phyloP scores from a whole-genome alignment of 2,888 invertebrate species.

The Acanthoscelides obtectus region DNA sequence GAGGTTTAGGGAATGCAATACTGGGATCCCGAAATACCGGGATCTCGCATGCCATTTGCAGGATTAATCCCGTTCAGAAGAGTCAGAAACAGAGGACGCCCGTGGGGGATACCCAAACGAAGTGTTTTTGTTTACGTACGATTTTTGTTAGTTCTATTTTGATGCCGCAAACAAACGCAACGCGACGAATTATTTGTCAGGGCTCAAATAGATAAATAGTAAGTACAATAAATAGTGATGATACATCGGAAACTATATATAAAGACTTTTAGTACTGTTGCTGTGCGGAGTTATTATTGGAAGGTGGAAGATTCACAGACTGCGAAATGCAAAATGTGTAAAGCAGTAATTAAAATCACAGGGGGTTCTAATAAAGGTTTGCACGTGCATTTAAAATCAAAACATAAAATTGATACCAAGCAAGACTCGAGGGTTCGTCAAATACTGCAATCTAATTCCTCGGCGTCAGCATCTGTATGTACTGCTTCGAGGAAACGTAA shows the following conservation, averaged over 20 bases:
- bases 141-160: too few relatives aligned
- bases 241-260: not conserved
- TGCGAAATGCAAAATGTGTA: not conserved
- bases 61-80: not conserved
- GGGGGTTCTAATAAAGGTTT: conserved; percentile 2
- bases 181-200: not conserved
- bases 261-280: not conserved
- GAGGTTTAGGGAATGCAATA: not conserved
- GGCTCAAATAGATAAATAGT: not conserved
- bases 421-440: not conserved
- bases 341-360: not conserved
- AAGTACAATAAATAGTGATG: not conserved
- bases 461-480: not conserved
- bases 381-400: conserved; percentile 6
- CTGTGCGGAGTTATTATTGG: not conserved
- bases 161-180: too few relatives aligned
- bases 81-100: not conserved
- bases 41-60: not conserved
- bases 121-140: too few relatives aligned
- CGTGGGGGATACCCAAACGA: too few relatives aligned
- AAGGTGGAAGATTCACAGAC: not conserved
- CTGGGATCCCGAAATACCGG: not conserved
- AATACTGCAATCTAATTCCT: not conserved
- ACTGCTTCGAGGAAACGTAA: not conserved
- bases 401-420: conserved; percentile 4